Conservation (phyloP, 2,113 vertebrate genomes). For the Arenaria interpres region DNA sequence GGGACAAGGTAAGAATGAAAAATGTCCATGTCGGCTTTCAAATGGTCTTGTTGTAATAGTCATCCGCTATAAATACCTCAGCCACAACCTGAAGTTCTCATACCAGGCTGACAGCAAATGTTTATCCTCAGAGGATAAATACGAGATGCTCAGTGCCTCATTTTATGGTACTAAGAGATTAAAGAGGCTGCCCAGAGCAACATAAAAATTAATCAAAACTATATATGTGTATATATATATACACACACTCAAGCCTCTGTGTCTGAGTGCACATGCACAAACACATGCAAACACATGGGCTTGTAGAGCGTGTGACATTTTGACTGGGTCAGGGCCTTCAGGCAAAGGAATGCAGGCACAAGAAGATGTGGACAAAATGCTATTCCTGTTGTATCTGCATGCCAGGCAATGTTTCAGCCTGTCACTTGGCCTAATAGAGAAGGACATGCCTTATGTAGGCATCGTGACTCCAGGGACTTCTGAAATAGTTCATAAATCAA, state of each 20-base stretch:
- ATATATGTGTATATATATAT: no score
- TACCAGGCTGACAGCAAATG: not conserved
- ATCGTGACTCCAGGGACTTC: not conserved
- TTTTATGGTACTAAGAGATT: not conserved
- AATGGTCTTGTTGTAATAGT: not conserved
- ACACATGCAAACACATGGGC: not conserved
- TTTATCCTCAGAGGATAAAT: not conserved
- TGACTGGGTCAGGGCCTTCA: not conserved
- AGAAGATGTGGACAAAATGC: not conserved
- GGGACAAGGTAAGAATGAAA: not conserved
- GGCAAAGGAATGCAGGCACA: not conserved
- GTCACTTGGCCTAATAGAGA: not conserved
- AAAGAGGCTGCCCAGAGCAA: not conserved
- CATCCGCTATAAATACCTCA: not conserved
- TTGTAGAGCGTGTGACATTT: not conserved
- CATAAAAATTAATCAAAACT: not conserved
- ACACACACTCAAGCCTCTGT: not conserved
- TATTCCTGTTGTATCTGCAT: not conserved
- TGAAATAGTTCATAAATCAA: not conserved
- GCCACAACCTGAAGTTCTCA: not conserved
- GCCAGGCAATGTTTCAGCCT: not conserved
- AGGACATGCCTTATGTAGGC: not conserved
- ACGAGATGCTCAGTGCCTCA: not conserved
- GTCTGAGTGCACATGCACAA: not conserved
- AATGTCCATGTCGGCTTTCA: not conserved